These are phyloP conservation scores for Toxotes lorentzi DNA, from an alignment of 2,797 vertebrate species.

Conservation along the genomic window DNA sequence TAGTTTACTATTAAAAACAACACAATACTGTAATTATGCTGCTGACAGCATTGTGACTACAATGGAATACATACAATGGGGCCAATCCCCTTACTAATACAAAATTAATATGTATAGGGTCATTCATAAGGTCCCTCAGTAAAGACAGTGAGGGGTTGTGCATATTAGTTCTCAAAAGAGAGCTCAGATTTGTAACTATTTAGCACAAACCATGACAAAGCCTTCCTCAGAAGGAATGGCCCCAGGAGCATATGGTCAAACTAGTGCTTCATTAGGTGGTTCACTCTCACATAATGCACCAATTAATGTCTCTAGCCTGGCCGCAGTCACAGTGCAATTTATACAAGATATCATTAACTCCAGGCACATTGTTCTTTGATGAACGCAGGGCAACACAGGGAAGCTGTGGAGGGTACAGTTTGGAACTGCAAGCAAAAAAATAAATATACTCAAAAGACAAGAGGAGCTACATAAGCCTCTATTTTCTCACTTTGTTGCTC, in stretches of 20 bases:
- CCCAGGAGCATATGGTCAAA: constrained; percentile 54
- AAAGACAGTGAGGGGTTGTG: constrained; percentile 25
- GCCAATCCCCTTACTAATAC: constrained; percentile 28
- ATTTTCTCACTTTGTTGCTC: not conserved
- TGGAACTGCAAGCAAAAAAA: constrained; percentile 13
- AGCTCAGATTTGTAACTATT: constrained; percentile 64
- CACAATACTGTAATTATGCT: constrained; percentile 55
- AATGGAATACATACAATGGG: constrained; percentile 31
- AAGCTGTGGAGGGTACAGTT: not conserved
- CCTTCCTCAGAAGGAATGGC: constrained; percentile 42
- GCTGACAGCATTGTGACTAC: constrained; percentile 44
- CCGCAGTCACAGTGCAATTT: constrained; percentile 50
- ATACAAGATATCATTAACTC: constrained; percentile 47
- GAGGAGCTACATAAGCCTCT: not conserved
- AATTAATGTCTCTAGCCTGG: constrained; percentile 63
- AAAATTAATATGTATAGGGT: constrained; percentile 30
- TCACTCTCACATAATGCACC: constrained; percentile 67
- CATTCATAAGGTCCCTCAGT: constrained; percentile 23
- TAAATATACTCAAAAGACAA: constrained; percentile 4
- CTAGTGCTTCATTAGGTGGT: constrained; percentile 69
- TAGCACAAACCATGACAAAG: constrained; percentile 64
- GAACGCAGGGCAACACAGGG: constrained; percentile 14
- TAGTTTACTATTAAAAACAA: constrained; percentile 53
- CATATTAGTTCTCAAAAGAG: constrained; percentile 54
- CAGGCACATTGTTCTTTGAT: constrained; percentile 33